phyloP scores from a whole-genome alignment of 1,140 invertebrate species.

The Condylostylus longicornis region DNA sequence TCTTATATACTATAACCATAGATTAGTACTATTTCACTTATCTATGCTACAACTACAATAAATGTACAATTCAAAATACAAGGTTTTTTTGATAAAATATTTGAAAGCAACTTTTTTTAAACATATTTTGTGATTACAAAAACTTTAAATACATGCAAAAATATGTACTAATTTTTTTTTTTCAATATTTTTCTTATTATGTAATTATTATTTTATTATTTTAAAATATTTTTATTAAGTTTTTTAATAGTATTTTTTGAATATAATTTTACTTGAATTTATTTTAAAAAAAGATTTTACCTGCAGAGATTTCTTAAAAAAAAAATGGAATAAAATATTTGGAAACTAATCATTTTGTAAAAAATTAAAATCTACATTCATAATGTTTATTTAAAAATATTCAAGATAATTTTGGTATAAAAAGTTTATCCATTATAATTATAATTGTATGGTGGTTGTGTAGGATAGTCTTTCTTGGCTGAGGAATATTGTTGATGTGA shows the following conservation, averaged over 20 bases:
- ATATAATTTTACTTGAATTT: neutral
- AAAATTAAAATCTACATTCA: neutral
- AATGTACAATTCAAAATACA: neutral
- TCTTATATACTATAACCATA: neutral
- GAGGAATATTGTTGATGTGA: constrained; percentile 8
- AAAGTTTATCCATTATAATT: neutral
- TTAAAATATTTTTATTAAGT: no score
- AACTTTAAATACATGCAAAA: neutral
- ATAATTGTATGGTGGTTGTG: constrained; percentile 21
- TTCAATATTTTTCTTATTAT: neutral
- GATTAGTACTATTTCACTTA: neutral
- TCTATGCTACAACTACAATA: neutral
- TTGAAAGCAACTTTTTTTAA: no score
- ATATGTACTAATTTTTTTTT: neutral
- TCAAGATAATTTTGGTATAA: neutral
- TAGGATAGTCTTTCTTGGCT: constrained; percentile 23
- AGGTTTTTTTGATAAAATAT: neutral
- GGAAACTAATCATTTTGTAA: neutral
- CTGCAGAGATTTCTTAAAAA: neutral
- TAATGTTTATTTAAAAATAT: neutral
- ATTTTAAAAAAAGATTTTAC: neutral
- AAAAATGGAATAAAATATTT: neutral
- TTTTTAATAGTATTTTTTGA: no score
- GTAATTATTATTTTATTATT: neutral
- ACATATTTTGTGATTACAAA: neutral